These are phyloP conservation scores for Equus quagga DNA, from an alignment of 2,113 vertebrate genomes.

Conservation along the genomic window DNA sequence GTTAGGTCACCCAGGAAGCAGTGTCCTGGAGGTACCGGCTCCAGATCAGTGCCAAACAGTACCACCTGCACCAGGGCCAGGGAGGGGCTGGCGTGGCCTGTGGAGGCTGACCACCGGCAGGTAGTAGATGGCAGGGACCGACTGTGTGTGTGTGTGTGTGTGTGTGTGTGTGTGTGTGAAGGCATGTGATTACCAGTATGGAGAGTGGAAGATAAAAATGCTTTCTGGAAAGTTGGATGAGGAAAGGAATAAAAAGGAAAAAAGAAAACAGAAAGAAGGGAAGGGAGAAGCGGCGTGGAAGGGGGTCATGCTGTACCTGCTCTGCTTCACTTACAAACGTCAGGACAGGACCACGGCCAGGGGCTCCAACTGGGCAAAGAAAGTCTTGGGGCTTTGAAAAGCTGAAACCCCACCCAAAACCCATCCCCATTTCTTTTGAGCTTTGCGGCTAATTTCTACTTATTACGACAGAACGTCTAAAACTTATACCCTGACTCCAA, in stretches of 20 bases:
- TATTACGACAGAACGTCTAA: constrained; percentile 14
- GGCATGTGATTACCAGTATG: not conserved
- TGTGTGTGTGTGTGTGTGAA: not conserved
- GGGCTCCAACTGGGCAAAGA: not conserved
- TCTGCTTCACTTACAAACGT: not conserved
- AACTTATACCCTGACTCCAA: constrained; percentile 24
- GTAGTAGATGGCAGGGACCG: not conserved
- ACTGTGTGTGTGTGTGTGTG: not conserved
- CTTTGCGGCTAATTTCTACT: constrained; percentile 5
- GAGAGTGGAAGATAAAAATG: constrained; percentile 21
- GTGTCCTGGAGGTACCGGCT: not conserved
- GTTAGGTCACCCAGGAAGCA: not conserved
- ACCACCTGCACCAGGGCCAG: not conserved
- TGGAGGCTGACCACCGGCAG: not conserved
- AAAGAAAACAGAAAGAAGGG: not conserved
- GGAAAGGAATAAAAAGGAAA: constrained; percentile 27
- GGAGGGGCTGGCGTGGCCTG: not conserved
- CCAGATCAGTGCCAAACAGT: constrained; percentile 74
- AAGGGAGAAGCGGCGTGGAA: not conserved
- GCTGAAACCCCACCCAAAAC: not conserved
- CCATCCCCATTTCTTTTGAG: not conserved
- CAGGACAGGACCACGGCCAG: not conserved
- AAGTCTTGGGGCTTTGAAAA: not conserved
- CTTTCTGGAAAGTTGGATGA: constrained; percentile 29
- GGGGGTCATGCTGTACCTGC: not conserved